These are phyloP conservation scores for Oopsacas minuta DNA, from an alignment of 37 sponge, comb jelly and placozoan species.

Conservation along the genomic window DNA sequence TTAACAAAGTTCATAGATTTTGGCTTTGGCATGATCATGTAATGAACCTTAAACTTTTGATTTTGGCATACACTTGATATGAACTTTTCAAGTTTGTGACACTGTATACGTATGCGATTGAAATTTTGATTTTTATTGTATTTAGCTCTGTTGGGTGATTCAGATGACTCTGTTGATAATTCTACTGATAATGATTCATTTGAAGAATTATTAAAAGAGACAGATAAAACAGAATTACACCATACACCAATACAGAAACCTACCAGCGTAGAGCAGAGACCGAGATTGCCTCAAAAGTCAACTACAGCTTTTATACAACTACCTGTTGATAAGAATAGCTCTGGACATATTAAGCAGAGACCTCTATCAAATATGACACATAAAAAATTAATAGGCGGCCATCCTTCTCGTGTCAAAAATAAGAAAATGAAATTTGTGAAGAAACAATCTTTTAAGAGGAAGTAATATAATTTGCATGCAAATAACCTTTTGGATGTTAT, in stretches of 20 bases:
- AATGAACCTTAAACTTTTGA: too few relatives aligned
- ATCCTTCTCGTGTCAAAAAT: background rate
- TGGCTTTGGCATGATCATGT: too few relatives aligned
- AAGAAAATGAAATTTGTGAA: background rate
- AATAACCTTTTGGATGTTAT: background rate
- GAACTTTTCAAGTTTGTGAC: too few relatives aligned
- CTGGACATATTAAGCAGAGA: background rate
- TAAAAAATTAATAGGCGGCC: background rate
- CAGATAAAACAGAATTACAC: background rate
- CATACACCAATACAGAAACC: background rate
- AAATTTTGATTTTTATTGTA: background rate
- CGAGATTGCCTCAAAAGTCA: background rate
- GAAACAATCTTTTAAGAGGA: background rate
- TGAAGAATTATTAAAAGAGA: background rate
- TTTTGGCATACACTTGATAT: too few relatives aligned
- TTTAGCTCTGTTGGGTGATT: background rate
- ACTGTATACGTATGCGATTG: too few relatives aligned
- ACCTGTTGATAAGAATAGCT: background rate
- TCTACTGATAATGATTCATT: background rate
- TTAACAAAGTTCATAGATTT: too few relatives aligned
- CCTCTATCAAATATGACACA: background rate
- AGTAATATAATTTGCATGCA: background rate
- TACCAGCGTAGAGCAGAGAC: background rate
- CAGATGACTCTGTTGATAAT: conserved; percentile 17
- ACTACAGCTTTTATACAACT: background rate